Base-by-base conservation (phyloP, 2,113 vertebrate genomes). In the Cricetomys ansorgei region DNA sequence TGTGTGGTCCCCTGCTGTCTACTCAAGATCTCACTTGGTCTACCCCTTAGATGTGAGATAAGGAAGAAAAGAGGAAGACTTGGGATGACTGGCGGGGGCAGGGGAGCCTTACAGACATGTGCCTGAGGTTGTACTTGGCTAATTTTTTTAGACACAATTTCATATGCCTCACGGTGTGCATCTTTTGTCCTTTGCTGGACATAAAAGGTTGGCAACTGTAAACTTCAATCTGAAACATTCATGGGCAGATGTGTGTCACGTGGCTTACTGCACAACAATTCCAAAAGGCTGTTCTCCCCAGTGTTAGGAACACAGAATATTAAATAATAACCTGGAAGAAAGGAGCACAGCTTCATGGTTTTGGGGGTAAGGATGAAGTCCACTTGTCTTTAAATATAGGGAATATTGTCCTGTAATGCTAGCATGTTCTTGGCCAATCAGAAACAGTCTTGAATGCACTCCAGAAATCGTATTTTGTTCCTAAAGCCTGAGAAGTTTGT, bases 221-320 rank as follows among this genome's bases (percentile, higher is more conserved):
- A 62, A 91, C 31, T 65, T 95, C 23, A 79, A 50, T 48, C 37
- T 59, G 91, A 92, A 95, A 77, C 65, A 73, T 53, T 92, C 91
- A 50, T 92, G 67, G 55, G 48, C 73, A 87, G 34, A 88, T 65
- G 45, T 29, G 31, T 0, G 1, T 70, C 85, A 69, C 45, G 65
- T 67, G 73, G 34, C 77, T 5, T 59, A 12, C 34, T 84, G 89
- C 1, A 48, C 31, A 89, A 89, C 31, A 37, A 40, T 88, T 86
- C 69, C 70, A 45, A 76, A 85, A 75, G 27, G 57, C 84, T 45
- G 17, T 88, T 92, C 73, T 81, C 31, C 25, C 43, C 87, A 11
- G 13, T 75, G 31, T 55, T 95, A 88, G 62, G 91, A 83, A 76
- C 77, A 43, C 9, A 88, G 88, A 83, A 34, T 75, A 64, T 72